phyloP scores from a whole-genome alignment of 1,140 invertebrate species.

The Acromyrmex charruanus region DNA sequence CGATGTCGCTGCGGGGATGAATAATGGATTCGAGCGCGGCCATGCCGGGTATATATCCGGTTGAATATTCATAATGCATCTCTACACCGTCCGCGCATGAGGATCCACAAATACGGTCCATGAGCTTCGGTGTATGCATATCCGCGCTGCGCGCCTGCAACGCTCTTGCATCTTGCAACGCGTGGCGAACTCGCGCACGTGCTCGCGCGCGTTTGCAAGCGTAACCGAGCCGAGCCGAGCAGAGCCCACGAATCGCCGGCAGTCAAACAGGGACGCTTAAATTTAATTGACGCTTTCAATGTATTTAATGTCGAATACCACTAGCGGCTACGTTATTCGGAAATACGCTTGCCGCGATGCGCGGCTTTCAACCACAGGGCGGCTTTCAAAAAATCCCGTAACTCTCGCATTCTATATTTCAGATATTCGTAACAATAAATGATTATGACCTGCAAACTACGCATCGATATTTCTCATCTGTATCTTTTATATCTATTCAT shows the following conservation, averaged over 20 bases:
- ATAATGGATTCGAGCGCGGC: conserved; percentile 84
- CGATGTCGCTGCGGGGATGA: conserved; percentile 81
- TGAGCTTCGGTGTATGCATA: not conserved
- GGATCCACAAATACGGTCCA: conserved; percentile 2
- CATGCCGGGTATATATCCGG: conserved; percentile 78
- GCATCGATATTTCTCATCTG: not conserved
- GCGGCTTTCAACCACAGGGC: not conserved
- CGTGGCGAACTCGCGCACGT: conserved; percentile 17
- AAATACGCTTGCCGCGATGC: not conserved
- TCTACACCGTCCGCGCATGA: conserved; percentile 56
- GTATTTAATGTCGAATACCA: not conserved
- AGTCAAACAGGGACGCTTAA: conserved; percentile 25
- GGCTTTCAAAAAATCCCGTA: not conserved
- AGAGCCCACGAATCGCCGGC: not conserved
- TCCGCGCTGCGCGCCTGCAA: not conserved
- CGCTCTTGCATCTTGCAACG: conserved; percentile 54
- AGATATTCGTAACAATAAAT: not conserved
- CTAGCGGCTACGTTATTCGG: not conserved
- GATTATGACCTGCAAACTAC: not conserved
- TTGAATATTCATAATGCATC: conserved; percentile 85
- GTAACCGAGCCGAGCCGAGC: conserved; percentile 8
- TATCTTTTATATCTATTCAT: not conserved
- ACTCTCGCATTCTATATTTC: not conserved
- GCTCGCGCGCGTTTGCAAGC: not conserved
- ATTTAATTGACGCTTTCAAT: conserved; percentile 41